Base-by-base conservation (phyloP, 2,797 vertebrate species). In the Phalloptychus januarius region DNA sequence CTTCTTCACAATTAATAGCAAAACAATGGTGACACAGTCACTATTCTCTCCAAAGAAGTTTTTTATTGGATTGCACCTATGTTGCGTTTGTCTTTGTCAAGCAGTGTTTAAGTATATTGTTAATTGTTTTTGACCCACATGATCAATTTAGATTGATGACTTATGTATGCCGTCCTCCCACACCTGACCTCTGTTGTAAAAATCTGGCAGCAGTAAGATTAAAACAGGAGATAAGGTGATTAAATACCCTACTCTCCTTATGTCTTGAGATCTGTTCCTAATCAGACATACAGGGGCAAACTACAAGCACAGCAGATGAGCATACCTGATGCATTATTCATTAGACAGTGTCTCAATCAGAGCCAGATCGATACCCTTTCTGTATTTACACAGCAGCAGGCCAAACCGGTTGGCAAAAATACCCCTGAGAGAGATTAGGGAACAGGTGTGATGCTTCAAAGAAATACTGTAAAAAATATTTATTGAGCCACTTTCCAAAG, bases 241-340 rank as follows among this genome's bases (percentile, higher is more conserved):
- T 82, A 89, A 33, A 52, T 25, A 20, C 40, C 72, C 69, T 8
- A 25, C n/a, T 56, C 50, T 75, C 36, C 54, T 71, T 31, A 42
- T 40, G 54, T 73, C 31, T 58, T 77, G 86, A 96, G 90, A 96
- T 96, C 94, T 92, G 92, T 93, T 95, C 56, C 78, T 38, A 79
- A 38, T 44, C 13, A 70, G 87, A 93, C 90, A 90, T 90, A 95
- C 92, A 87, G 87, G 91, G 84, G 87, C 86, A 94, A 44, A 23
- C 69, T 46, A 42, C n/a, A 58, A 84, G 63, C 78, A 65, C 89
- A 84, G 87, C 86, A 92, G 84, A 78, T 76, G 93, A 88, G 92
- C 89, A 88, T 91, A 92, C 92, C 89, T 95, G 94, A 97, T 97
- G 94, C 95, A 97, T 97, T 96, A 97, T 98, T 98, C 93, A 98